Percentiles rank a stretch among this genome's conserved stretches.
Evolutionary conservation across 2,797 vertebrate species (phyloP).

Genomic region (Acanthiza pusilla): DNA sequence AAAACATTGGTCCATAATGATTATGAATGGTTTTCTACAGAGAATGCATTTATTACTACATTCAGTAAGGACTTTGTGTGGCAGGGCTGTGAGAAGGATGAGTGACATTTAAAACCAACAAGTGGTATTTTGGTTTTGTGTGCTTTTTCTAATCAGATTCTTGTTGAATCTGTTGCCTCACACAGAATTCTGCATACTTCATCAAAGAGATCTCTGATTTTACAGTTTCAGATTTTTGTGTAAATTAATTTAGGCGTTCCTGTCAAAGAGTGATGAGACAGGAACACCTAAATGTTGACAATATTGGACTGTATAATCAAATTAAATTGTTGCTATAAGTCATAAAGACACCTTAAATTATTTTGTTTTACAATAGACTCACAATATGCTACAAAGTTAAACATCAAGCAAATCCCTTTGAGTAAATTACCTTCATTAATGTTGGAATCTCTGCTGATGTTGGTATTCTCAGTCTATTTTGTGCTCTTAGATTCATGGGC

Average conservation of each 20-base stretch:
- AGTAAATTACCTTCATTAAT: conserved; percentile 4
- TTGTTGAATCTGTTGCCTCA: neutral
- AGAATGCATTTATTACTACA: neutral
- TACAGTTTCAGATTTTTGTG: neutral
- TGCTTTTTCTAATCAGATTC: neutral
- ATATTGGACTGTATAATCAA: neutral
- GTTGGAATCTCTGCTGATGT: neutral
- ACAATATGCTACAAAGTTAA: neutral
- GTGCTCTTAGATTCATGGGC: neutral
- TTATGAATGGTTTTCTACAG: neutral
- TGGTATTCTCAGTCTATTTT: neutral
- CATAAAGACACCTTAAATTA: neutral
- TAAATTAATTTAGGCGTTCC: neutral
- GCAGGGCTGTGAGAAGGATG: neutral
- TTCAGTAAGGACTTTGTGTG: neutral
- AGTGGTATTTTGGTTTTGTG: neutral
- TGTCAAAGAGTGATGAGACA: neutral
- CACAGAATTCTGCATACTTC: neutral
- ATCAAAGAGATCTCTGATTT: neutral
- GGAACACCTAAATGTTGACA: neutral
- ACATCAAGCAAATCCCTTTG: neutral
- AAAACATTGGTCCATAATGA: neutral
- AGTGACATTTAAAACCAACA: neutral
- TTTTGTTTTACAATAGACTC: conserved; percentile 9
- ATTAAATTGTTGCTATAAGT: neutral